These are phyloP conservation scores for Oenanthe oenanthe DNA, from an alignment of 2,113 vertebrate genomes.

Conservation along the genomic window DNA sequence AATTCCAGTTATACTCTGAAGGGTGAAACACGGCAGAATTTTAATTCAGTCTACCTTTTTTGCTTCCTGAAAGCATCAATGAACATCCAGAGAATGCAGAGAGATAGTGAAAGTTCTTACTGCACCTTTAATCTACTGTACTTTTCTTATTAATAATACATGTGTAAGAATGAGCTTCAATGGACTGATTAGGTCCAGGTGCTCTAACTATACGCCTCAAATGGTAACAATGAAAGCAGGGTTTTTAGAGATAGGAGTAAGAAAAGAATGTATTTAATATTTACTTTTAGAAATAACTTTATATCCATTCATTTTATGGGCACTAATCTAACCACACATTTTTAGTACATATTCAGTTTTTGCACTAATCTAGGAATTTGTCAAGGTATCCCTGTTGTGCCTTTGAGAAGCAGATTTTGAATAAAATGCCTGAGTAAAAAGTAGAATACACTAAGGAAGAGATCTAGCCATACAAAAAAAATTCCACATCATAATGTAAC, in stretches of 20 bases:
- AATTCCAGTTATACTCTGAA: not conserved
- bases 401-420: not conserved
- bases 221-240: not conserved
- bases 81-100: not conserved
- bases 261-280: not conserved
- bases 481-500: not conserved
- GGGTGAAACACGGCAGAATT: not conserved
- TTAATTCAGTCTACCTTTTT: not conserved
- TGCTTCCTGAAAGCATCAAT: not conserved
- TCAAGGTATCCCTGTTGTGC: not conserved
- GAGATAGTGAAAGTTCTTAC: not conserved
- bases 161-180: conserved; percentile 4
- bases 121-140: not conserved
- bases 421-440: not conserved
- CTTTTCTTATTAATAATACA: conserved; percentile 2
- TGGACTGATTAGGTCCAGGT: not conserved
- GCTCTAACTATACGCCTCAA: not conserved
- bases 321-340: not conserved
- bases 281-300: not conserved
- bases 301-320: not conserved
- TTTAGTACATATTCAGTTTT: not conserved
- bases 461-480: not conserved
- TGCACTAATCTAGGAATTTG: not conserved
- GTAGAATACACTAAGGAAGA: not conserved
- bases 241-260: not conserved